Base-by-base conservation (phyloP, 2,797 vertebrate species). In the Aulostomus chinensis region DNA sequence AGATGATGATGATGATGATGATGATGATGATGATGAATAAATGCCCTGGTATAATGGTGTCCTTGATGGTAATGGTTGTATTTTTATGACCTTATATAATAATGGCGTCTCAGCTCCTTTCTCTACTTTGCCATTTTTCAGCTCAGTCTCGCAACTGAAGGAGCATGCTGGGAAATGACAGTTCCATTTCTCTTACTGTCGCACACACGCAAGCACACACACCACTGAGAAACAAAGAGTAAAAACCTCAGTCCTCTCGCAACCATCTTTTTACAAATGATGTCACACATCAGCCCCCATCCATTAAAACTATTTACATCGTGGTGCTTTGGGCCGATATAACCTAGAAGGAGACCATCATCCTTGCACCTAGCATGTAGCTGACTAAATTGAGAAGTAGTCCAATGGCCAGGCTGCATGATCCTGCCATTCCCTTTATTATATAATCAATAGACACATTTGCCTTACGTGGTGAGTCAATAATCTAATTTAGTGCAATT, bases 1-100 rank as follows among this genome's bases (percentile, higher is more conserved):
- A 20, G 63, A 47, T 56, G 77, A 80, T 84, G 73, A 83, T 84
- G 82, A 84, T 88, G 86, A 87, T 87, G 87, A 85, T 86, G 86
- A 89, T 91, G 90, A 89, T 89, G 87, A 90, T 90, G 88, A 91
- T 89, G 89, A 89, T 87, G 62, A 86, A 89, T 88, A 90, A 87
- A 87, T 86, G 87, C 76, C 84, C 71, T 85, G 72, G 76, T 76
- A 72, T 88, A 91, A 90, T 91, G 86, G 83, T 87, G 83, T 85
- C 88, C 88, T 89, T 91, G 89, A 92, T 91, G 89, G 81, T 91
- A 86, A 90, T 91, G 73, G 86, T 69, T 68, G 67, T 86, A 83
- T 88, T 87, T 86, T 90, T 88, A 91, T 84, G 88, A 89, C 87
- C 77, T 84, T 83, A 80, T 88, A 87, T 83, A 88, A 88, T 75